Evolutionary conservation across 2,888 invertebrate genomes (phyloP), one percentile per base, ranked within the genome.

Genomic region (Rhagonycha fulva): DNA sequence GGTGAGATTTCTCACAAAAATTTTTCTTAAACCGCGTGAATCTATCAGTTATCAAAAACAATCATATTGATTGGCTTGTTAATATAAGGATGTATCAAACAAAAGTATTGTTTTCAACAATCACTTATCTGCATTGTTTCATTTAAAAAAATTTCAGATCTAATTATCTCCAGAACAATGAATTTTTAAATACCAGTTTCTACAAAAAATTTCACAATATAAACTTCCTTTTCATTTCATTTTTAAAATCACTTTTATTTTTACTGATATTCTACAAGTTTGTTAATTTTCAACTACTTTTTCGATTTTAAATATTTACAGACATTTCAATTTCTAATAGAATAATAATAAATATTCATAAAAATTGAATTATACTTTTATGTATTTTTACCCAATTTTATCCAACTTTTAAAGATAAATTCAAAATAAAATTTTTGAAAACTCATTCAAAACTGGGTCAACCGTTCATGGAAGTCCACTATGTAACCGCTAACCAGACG

Each of bases 101-200:
- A n/a, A 74, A 62, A 19, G 74, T 74, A 74, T 74, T 74, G 74
- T 74, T 74, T 72, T 70, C 12, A 70, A 32, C 74, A 62, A 74
- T 74, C 68, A 62, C 70, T 74, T 68, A 74, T 74, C 69, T 63
- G 62, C 62, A 62, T 70, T 70, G 14, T 66, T 14, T 68, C 19
- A 60, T 60, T 62, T 32, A 74, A 70, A 70, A 69, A 26, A 47
- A 30, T 62, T 67, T 74, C 70, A 62, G 69, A 70, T 24, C 69
- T 68, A 74, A 74, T 74, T 74, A 69, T 74, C 14, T 70, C 14
- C 14, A 74, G 74, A 66, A 74, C 74, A 74, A 74, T 74, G 63
- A 63, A 14, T 62, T 63, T 74, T 63, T 70, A 70, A 73, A 47
- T 70, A 26, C 68, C 72, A 61, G 74, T 70, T 74, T 69, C 69